phyloP scores from a whole-genome alignment of 2,888 invertebrate species.

The Geophilus truncorum region DNA sequence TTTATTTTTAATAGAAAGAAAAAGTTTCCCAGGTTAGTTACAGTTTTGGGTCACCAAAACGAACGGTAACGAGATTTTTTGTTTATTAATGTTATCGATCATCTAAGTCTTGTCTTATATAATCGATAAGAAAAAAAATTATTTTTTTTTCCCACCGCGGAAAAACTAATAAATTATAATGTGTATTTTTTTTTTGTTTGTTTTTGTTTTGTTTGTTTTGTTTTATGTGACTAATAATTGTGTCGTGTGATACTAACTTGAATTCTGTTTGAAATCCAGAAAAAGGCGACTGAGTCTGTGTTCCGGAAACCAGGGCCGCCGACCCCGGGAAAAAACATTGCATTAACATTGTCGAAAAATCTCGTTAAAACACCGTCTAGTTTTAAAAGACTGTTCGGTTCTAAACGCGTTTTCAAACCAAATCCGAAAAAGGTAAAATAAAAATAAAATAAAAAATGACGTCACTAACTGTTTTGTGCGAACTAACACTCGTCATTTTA shows the following conservation, averaged over 20 bases:
- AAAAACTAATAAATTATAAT: too few species aligned
- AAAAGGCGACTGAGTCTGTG: slow-evolving; percentile 28
- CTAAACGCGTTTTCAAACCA: neutral
- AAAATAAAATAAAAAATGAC: neutral
- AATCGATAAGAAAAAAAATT: too few species aligned
- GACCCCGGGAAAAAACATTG: slow-evolving; percentile 25
- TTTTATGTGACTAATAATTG: neutral
- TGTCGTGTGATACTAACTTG: neutral
- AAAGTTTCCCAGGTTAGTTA: too few species aligned
- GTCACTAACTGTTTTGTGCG: too few species aligned
- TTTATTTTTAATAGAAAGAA: too few species aligned
- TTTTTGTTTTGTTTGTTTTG: neutral
- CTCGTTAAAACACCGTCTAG: slow-evolving; percentile 33
- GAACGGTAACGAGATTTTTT: neutral
- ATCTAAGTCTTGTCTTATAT: too few species aligned
- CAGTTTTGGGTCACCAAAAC: neutral
- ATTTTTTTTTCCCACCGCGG: too few species aligned
- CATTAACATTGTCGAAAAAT: neutral
- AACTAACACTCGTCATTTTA: too few species aligned
- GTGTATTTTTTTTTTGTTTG: neutral
- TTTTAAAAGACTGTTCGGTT: slow-evolving; percentile 27
- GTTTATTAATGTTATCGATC: too few species aligned
- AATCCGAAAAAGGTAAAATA: neutral
- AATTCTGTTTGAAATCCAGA: neutral
- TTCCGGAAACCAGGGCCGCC: slow-evolving; percentile 36